Evolutionary conservation across 2,797 vertebrate genomes (phyloP).

Genomic region (Mormyrus hasselquistii): DNA sequence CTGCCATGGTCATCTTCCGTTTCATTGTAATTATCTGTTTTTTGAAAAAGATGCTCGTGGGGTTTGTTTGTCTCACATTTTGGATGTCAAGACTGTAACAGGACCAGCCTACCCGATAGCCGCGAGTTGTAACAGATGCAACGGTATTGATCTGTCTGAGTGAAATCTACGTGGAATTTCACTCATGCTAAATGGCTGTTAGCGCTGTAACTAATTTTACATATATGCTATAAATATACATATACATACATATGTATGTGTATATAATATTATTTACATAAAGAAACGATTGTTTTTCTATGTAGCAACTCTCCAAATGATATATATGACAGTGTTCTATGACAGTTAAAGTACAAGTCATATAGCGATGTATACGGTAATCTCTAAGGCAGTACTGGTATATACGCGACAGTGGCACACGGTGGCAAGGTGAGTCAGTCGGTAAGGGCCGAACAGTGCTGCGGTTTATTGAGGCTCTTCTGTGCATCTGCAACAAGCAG

Average conservation of each 20-base stretch:
- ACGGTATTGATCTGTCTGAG: neutral
- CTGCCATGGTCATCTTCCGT: neutral
- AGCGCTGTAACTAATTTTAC: neutral
- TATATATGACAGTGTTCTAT: neutral
- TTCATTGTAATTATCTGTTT: slow-evolving; percentile 17
- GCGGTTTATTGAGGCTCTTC: neutral
- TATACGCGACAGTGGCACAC: neutral
- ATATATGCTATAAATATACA: neutral
- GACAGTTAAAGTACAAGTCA: neutral
- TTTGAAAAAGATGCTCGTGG: neutral
- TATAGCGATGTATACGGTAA: neutral
- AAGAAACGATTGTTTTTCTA: neutral
- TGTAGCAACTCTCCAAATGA: neutral
- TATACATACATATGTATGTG: neutral
- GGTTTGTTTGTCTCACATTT: slow-evolving; percentile 18
- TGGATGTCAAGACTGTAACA: slow-evolving; percentile 1
- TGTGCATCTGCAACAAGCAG: neutral
- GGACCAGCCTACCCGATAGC: neutral
- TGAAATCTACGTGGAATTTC: neutral
- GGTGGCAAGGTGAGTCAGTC: neutral
- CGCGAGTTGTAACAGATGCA: neutral
- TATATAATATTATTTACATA: neutral
- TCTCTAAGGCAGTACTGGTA: neutral
- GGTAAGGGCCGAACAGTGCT: neutral
- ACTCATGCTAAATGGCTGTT: neutral